Conservation (phyloP, 2,797 vertebrate species). For the Lagocephalus sceleratus region DNA sequence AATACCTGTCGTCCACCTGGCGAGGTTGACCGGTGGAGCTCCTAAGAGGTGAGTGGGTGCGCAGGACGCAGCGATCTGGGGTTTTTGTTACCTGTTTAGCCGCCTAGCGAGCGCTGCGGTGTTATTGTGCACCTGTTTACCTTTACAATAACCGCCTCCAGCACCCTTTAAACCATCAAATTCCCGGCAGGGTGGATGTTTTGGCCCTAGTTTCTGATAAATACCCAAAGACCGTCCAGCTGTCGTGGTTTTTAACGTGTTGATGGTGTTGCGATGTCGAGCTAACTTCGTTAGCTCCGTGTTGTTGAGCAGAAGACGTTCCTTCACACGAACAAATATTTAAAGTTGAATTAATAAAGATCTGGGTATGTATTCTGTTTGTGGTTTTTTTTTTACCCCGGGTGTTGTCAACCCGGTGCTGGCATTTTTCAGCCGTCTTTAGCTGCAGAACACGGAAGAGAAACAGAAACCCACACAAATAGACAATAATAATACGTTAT, state of each 20-base stretch:
- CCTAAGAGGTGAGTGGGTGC: conserved; percentile 37
- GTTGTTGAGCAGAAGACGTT: conserved; percentile 6
- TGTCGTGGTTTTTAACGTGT: neutral
- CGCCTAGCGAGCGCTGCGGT: conserved; percentile 37
- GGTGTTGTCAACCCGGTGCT: conserved; percentile 15
- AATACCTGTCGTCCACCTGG: conserved; percentile 23
- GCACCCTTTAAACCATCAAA: neutral
- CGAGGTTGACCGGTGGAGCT: conserved; percentile 13
- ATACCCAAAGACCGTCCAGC: neutral
- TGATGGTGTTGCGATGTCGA: conserved; percentile 2
- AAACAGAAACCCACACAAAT: no score
- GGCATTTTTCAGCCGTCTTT: neutral
- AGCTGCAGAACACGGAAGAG: no score
- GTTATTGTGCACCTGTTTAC: conserved; percentile 51
- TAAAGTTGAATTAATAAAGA: neutral
- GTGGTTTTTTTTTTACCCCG: neutral
- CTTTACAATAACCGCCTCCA: neutral
- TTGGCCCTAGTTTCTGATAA: neutral
- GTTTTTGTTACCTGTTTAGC: conserved; percentile 32
- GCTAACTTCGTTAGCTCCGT: conserved; percentile 28
- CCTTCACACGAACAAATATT: conserved; percentile 2
- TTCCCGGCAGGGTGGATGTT: neutral
- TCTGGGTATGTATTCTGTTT: neutral
- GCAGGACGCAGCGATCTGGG: neutral
- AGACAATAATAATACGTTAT: no score